Evolutionary conservation across 2,113 vertebrate genomes (phyloP), one percentile per base, ranked within the genome.

Genomic region (Apodemus speciosus): DNA sequence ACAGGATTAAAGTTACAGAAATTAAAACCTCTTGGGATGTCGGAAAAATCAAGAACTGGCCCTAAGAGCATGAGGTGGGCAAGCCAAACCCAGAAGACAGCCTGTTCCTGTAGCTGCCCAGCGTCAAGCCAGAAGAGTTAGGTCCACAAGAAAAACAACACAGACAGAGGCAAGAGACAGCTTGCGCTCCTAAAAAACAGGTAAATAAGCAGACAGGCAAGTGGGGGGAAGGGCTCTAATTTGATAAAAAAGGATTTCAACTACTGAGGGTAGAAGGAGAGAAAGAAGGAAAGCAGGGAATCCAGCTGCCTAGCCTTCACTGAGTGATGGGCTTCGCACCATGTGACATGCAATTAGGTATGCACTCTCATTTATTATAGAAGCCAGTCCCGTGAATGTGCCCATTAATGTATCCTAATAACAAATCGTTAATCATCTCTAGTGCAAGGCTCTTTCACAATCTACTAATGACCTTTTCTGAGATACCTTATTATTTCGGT

Each of bases 351-450:
- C 4, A 76, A 71, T 90, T 76, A 86, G 62, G 30, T 40, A 68
- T 43, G 73, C 58, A 27, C 46, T 92, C 85, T 80, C 46, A 75
- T 88, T 94, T 73, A 80, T 88, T 90, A 90, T 20, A 76, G 43
- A 88, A 85, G 46, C 43, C 71, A 60, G 69, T 76, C n/a, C 43
- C 86, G n/a, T 84, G 69, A 85, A 71, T 93, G 35, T 72, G 27
- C 77, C 91, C 95, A 38, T 91, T 84, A 86, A 75, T 84, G 56
- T 85, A 49, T 40, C 64, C 38, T 40, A 56, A 77, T 49, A 92
- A 53, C 58, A 93, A 95, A 91, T 38, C 32, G 15, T 83, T 86
- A 81, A 91, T 68, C 90, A 73, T 85, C 69, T 85, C 77, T 93
- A 69, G 71, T 85, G 89, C 58, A 30, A 58, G 69, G 20, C 21